These are phyloP conservation scores for Tridacna crocea DNA, from an alignment of 2,888 invertebrate genomes.

Conservation along the genomic window DNA sequence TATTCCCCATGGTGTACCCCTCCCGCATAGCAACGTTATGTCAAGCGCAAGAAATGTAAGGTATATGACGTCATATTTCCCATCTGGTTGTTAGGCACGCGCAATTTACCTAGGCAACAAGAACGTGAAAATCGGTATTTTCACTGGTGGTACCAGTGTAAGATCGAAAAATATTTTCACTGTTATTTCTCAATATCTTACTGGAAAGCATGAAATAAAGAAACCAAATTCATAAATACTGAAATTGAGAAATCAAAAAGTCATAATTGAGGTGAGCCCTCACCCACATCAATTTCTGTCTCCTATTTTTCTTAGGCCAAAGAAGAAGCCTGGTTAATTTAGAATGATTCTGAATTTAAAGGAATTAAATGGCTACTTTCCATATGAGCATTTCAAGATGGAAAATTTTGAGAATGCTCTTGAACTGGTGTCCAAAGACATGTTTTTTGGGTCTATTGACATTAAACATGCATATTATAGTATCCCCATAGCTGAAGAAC, in stretches of 20 bases:
- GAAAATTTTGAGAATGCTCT: conserved; percentile 55
- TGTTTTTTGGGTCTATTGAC: conserved; percentile 45
- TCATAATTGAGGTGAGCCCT: conserved; percentile 3
- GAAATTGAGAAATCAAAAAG: conserved; percentile 21
- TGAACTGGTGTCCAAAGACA: conserved; percentile 43
- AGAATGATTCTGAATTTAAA: conserved; percentile 54
- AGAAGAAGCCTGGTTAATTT: conserved; percentile 49
- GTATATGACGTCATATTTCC: too few species aligned
- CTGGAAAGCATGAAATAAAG: too few species aligned
- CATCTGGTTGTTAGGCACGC: too few species aligned
- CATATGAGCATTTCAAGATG: conserved; percentile 58
- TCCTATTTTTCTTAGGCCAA: conserved; percentile 35
- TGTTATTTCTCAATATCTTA: too few species aligned
- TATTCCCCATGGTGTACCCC: too few species aligned
- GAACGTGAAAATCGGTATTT: too few species aligned
- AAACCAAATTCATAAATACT: neutral
- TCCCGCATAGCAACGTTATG: too few species aligned
- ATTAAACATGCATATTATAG: conserved; percentile 51
- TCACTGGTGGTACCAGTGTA: too few species aligned
- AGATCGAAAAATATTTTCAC: too few species aligned
- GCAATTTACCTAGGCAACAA: too few species aligned
- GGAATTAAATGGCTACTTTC: conserved; percentile 45
- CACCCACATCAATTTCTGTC: conserved; percentile 13
- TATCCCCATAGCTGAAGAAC: conserved; percentile 39
- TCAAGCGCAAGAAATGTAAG: too few species aligned